A percentile compares a stretch with the other conserved stretches of the same genome.
These are phyloP conservation scores for Slavum lentiscoides DNA, from an alignment of 2,888 invertebrate genomes.

Conservation along the genomic window DNA sequence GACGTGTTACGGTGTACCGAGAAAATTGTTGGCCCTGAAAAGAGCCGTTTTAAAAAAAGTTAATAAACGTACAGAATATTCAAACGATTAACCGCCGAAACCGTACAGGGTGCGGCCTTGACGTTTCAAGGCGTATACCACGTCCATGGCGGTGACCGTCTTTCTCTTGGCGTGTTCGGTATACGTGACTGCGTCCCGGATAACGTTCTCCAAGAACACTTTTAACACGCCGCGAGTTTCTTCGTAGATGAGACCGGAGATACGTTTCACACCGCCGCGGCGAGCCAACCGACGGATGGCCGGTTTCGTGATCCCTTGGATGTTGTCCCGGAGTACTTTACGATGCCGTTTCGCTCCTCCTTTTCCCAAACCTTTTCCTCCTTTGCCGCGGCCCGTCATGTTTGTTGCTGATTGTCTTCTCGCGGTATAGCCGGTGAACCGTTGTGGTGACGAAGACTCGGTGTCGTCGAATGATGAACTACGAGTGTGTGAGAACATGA, in stretches of 20 bases:
- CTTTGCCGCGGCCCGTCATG: conserved; percentile 79
- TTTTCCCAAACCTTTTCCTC: conserved; percentile 77
- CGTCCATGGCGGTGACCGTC: conserved; percentile 64
- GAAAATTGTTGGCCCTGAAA: no score
- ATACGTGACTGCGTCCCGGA: conserved; percentile 82
- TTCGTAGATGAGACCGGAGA: conserved; percentile 70
- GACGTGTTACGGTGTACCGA: no score
- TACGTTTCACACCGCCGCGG: conserved; percentile 68
- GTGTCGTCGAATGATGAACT: no score
- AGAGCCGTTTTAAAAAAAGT: no score
- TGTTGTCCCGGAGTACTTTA: conserved; percentile 68
- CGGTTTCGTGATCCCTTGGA: conserved; percentile 73
- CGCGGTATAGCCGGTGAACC: no score
- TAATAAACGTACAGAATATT: no score
- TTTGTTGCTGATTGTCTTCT: conserved; percentile 58
- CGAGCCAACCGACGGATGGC: conserved; percentile 77
- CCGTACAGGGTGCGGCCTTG: conserved; percentile 72
- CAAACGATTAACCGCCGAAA: conserved; percentile 68
- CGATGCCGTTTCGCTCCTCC: conserved; percentile 82
- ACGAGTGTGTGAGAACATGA: no score
- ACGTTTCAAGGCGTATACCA: conserved; percentile 72
- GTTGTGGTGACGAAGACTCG: no score
- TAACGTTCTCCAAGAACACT: conserved; percentile 79
- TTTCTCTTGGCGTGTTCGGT: conserved; percentile 75
- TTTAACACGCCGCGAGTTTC: conserved; percentile 79